Conservation (phyloP, 2,888 invertebrate species). For the Lampropteryx suffumata region DNA sequence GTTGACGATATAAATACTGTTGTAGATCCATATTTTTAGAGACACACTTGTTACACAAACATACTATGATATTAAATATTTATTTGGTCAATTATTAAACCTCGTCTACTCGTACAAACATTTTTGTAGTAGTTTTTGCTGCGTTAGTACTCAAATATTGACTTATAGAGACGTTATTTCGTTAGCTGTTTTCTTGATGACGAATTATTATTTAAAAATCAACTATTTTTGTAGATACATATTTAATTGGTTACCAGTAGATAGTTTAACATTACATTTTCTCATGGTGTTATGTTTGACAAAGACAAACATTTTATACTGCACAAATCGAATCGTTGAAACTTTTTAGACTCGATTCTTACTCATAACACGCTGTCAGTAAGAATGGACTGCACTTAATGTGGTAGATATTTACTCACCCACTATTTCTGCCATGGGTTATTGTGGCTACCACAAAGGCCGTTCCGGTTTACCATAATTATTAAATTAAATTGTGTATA, state of each 20-base stretch:
- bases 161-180: conserved; percentile 38
- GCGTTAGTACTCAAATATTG: conserved; percentile 30
- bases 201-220: conserved; percentile 66
- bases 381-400: conserved; percentile 21
- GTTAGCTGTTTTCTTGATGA: conserved; percentile 55
- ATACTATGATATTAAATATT: conserved; percentile 48
- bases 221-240: conserved; percentile 82
- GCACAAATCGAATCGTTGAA: conserved; percentile 61
- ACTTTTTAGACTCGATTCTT: conserved; percentile 40
- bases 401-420: background rate
- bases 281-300: conserved; percentile 74
- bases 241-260: conserved; percentile 78
- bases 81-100: conserved; percentile 52
- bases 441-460: background rate
- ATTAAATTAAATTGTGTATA: no score
- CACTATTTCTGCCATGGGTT: background rate
- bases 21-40: conserved; percentile 78
- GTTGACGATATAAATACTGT: conserved; percentile 61
- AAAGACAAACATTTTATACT: conserved; percentile 59
- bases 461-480: conserved; percentile 6
- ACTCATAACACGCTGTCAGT: conserved; percentile 38
- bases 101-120: conserved; percentile 46
- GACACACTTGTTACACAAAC: conserved; percentile 63
- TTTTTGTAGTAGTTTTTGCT: conserved; percentile 57
- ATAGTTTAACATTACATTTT: conserved; percentile 78